A percentile compares a stretch with the other conserved stretches of the same genome.
phyloP scores from a whole-genome alignment of 2,888 invertebrate genomes.

The Pogonocherus hispidulus region DNA sequence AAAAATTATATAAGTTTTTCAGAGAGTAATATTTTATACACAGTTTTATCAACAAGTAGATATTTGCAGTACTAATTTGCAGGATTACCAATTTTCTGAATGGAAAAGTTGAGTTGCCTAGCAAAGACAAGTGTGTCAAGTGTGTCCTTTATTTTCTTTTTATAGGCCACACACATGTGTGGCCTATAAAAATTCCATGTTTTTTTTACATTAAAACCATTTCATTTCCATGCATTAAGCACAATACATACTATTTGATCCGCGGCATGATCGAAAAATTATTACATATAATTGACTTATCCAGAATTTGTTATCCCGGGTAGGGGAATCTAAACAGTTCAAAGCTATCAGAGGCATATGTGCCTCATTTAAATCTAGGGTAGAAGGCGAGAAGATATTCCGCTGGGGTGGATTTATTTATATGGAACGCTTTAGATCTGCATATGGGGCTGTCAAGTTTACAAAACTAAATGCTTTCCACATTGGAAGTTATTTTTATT shows the following conservation, averaged over 20 bases:
- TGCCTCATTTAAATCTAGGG: conserved; percentile 24
- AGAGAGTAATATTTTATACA: too few species aligned
- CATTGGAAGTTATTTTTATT: conserved; percentile 14
- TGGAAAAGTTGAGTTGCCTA: too few species aligned
- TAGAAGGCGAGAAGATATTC: conserved; percentile 9
- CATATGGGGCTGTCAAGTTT: conserved; percentile 27
- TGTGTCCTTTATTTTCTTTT: too few species aligned
- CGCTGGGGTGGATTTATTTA: conserved; percentile 11
- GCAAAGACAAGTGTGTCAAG: too few species aligned
- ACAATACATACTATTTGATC: background rate
- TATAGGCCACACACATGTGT: background rate
- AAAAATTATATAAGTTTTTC: too few species aligned
- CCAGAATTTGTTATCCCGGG: conserved; percentile 1
- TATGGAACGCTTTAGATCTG: conserved; percentile 9
- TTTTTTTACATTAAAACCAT: background rate
- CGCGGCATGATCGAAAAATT: background rate
- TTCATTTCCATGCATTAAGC: background rate
- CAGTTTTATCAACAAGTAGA: too few species aligned
- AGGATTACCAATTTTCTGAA: too few species aligned
- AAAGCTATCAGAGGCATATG: conserved; percentile 21
- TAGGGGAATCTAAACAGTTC: conserved; percentile 11
- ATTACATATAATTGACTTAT: conserved; percentile 14
- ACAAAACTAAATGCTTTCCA: conserved; percentile 17
- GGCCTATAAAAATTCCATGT: background rate
- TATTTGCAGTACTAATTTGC: too few species aligned